phyloP scores from a whole-genome alignment of 2,888 invertebrate genomes.

The Cephus runcator region DNA sequence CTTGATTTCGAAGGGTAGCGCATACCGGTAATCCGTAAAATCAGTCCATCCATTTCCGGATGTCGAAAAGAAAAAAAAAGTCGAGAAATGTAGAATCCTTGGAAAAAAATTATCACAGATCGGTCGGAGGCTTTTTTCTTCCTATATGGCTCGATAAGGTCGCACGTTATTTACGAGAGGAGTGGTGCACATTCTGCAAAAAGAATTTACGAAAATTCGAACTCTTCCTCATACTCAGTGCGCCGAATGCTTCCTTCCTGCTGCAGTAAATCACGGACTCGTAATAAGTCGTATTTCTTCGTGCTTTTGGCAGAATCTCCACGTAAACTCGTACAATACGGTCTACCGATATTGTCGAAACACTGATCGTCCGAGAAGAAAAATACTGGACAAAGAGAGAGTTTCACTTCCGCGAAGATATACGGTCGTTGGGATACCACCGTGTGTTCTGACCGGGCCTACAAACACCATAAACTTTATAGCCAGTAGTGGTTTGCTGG shows the following conservation, averaged over 20 bases:
- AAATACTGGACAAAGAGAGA: slow-evolving; percentile 14
- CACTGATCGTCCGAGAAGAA: slow-evolving; percentile 21
- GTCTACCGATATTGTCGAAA: slow-evolving; percentile 48
- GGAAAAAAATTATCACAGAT: neutral
- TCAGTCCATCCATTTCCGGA: neutral
- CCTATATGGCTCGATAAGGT: neutral
- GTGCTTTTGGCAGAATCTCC: slow-evolving; percentile 12
- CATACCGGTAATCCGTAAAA: neutral
- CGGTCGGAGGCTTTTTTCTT: neutral
- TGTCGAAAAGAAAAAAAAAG: neutral
- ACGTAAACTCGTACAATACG: slow-evolving; percentile 35
- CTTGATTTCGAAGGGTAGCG: neutral
- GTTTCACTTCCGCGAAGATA: slow-evolving; percentile 50
- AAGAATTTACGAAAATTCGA: slow-evolving; percentile 4
- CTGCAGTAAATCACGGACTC: slow-evolving; percentile 28
- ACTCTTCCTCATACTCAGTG: neutral
- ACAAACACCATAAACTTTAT: slow-evolving; percentile 60
- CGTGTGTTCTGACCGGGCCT: neutral
- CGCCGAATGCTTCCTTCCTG: neutral
- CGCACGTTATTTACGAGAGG: neutral
- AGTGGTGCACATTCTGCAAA: neutral
- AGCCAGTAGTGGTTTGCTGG: slow-evolving; percentile 57
- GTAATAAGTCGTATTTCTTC: slow-evolving; percentile 34
- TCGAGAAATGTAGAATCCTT: neutral
- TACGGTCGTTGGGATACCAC: slow-evolving; percentile 24